These are phyloP conservation scores for Takifugu bimaculatus DNA, from an alignment of 2,113 vertebrate species.

Conservation along the genomic window DNA sequence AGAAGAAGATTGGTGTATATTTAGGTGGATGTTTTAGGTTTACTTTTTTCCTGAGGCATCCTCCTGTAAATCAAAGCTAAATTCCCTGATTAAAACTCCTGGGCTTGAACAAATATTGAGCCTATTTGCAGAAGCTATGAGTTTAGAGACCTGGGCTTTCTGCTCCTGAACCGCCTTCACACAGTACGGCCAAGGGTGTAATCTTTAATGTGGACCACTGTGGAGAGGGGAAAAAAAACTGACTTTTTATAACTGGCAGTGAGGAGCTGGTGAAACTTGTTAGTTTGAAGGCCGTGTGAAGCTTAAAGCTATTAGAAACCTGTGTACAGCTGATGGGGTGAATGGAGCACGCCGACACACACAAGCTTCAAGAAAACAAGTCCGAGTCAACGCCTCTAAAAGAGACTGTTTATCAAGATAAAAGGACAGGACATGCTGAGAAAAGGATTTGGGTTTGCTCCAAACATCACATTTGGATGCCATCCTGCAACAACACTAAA, in stretches of 20 bases:
- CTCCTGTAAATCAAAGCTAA: neutral
- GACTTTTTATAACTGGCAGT: constrained; percentile 2
- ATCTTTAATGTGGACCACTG: neutral
- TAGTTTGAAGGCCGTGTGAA: constrained; percentile 5
- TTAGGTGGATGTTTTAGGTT: neutral
- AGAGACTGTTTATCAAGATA: neutral
- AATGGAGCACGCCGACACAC: neutral
- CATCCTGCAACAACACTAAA: too few relatives aligned
- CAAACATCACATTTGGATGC: neutral
- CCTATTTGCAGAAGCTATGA: constrained; percentile 1
- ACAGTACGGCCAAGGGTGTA: constrained; percentile 4
- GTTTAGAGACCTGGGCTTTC: constrained; percentile 21
- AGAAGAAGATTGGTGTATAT: neutral
- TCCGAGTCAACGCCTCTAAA: neutral
- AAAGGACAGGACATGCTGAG: neutral
- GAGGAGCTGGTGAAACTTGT: neutral
- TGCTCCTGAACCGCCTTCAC: constrained; percentile 9
- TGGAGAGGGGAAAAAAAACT: constrained; percentile 3
- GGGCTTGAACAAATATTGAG: constrained; percentile 3
- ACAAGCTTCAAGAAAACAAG: neutral
- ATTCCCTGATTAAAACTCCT: constrained; percentile 10
- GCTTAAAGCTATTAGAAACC: neutral
- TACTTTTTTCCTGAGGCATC: neutral
- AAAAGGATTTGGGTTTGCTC: neutral
- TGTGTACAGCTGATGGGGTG: constrained; percentile 9